These are phyloP conservation scores for Brachyptera risi DNA, from an alignment of 2,888 invertebrate species.

Conservation along the genomic window DNA sequence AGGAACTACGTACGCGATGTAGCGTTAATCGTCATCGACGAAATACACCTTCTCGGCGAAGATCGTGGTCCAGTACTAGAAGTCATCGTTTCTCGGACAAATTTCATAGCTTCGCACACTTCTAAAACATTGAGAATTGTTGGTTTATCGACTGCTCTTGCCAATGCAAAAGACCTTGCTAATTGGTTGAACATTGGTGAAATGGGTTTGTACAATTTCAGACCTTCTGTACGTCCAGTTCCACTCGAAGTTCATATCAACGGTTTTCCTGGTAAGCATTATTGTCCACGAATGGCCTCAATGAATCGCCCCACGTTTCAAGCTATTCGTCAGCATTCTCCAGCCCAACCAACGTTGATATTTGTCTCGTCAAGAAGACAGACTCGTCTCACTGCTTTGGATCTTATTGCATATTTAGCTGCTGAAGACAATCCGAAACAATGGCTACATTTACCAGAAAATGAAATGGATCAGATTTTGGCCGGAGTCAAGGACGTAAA, in stretches of 20 bases:
- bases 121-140: conserved; percentile 78
- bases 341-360: conserved; percentile 84
- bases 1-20: conserved; percentile 91
- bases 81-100: conserved; percentile 96
- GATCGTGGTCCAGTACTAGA: conserved; percentile 88
- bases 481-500: conserved; percentile 75
- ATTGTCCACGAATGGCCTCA: conserved; percentile 98
- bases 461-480: conserved; percentile 77
- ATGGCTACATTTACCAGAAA: conserved; percentile 85
- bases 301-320: conserved; percentile 98
- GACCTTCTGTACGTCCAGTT: conserved; percentile 96
- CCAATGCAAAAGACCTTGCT: conserved; percentile 94
- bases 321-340: conserved; percentile 90
- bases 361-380: conserved; percentile 96
- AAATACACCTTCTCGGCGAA: conserved; percentile 94
- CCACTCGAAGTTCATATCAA: conserved; percentile 91
- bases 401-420: conserved; percentile 86
- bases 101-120: conserved; percentile 91
- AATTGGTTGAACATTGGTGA: conserved; percentile 89
- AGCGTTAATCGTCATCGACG: conserved; percentile 91
- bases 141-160: conserved; percentile 94
- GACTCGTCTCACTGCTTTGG: conserved; percentile 92
- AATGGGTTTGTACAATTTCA: conserved; percentile 94
- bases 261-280: conserved; percentile 96
- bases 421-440: conserved; percentile 91